Conservation (phyloP, 2,113 vertebrate genomes). For the Nannospalax galili region DNA sequence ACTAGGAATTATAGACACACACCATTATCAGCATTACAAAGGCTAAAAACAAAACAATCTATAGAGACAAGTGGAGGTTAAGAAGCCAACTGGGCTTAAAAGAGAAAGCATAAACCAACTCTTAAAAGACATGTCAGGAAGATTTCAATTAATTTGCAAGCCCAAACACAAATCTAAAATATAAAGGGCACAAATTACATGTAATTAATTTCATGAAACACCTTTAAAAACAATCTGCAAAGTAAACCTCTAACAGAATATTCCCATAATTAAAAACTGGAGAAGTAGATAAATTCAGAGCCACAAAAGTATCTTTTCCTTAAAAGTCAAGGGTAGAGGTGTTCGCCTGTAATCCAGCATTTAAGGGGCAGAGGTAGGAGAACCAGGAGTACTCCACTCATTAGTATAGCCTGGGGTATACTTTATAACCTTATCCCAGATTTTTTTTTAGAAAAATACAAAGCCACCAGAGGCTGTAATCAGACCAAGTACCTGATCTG, state of each 20-base stretch:
- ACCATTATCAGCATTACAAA: too few species aligned
- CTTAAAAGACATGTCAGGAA: too few species aligned
- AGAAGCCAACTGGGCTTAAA: neutral
- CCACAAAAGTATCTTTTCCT: neutral
- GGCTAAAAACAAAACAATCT: neutral
- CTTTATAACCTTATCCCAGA: too few species aligned
- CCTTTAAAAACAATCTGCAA: constrained; percentile 19
- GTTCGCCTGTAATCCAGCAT: too few species aligned
- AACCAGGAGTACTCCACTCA: too few species aligned
- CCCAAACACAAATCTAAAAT: neutral
- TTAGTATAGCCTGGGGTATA: too few species aligned
- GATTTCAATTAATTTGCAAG: constrained; percentile 15
- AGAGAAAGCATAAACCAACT: constrained; percentile 5
- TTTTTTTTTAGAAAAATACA: too few species aligned
- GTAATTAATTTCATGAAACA: neutral
- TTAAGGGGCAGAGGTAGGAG: too few species aligned
- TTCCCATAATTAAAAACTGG: constrained; percentile 9
- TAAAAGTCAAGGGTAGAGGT: too few species aligned
- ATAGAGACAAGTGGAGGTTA: neutral
- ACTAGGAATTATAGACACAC: too few species aligned
- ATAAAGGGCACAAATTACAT: neutral
- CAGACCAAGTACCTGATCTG: too few species aligned
- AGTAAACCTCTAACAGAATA: constrained; percentile 5
- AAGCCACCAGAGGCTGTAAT: too few species aligned
- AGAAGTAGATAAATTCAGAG: neutral